These are phyloP conservation scores for Melanerpes formicivorus DNA, from an alignment of 2,113 vertebrate genomes.

Conservation along the genomic window DNA sequence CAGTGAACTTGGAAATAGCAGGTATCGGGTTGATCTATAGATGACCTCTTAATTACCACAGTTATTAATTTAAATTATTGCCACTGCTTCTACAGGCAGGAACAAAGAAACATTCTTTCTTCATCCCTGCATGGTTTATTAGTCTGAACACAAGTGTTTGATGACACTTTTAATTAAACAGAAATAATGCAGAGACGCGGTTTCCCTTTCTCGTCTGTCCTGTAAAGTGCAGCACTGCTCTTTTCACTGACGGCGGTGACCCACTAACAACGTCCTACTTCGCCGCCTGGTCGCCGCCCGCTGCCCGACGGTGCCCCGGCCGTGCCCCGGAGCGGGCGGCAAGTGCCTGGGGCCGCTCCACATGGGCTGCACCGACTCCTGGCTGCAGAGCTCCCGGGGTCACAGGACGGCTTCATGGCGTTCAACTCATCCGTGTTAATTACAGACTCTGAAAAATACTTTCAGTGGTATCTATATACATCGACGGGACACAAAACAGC, in stretches of 20 bases:
- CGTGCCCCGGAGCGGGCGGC: neutral
- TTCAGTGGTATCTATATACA: slow-evolving; percentile 4
- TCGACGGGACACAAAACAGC: neutral
- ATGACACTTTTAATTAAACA: slow-evolving; percentile 82
- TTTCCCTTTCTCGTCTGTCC: slow-evolving; percentile 74
- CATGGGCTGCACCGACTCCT: neutral
- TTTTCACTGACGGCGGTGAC: slow-evolving; percentile 64
- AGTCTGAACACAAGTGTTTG: slow-evolving; percentile 79
- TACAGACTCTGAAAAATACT: slow-evolving; percentile 45
- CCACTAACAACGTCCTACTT: slow-evolving; percentile 55
- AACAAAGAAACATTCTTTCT: slow-evolving; percentile 80
- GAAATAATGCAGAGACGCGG: slow-evolving; percentile 73
- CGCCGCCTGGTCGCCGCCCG: slow-evolving; percentile 29
- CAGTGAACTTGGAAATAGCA: slow-evolving; percentile 71
- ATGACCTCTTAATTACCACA: slow-evolving; percentile 85
- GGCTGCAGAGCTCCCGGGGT: neutral
- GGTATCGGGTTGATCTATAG: slow-evolving; percentile 71
- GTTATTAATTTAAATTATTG: slow-evolving; percentile 84
- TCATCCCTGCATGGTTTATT: slow-evolving; percentile 68
- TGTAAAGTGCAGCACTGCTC: slow-evolving; percentile 79
- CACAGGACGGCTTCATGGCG: neutral
- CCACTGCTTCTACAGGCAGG: slow-evolving; percentile 72
- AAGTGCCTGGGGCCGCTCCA: neutral
- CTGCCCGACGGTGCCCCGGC: neutral
- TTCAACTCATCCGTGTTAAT: slow-evolving; percentile 14